phyloP scores from a whole-genome alignment of 2,113 vertebrate species.

The Nothoprocta pentlandii region DNA sequence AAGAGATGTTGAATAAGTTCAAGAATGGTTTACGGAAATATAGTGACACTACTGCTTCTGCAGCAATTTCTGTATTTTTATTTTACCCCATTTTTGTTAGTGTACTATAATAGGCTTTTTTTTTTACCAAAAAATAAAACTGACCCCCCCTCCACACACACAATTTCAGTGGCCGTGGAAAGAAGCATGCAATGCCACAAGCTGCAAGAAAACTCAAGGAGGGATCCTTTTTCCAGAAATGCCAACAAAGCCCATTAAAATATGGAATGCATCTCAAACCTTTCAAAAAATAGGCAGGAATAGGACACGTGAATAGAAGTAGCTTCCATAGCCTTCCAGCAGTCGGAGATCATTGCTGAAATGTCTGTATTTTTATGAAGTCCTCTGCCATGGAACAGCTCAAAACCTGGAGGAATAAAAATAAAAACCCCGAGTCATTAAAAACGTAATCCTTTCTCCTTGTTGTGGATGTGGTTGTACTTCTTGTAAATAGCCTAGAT shows the following conservation, averaged over 20 bases:
- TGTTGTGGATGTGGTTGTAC: background rate
- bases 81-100: background rate
- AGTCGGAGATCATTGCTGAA: background rate
- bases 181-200: background rate
- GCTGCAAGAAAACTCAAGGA: slow-evolving; percentile 31
- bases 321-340: background rate
- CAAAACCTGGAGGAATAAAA: background rate
- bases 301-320: background rate
- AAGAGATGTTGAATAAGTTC: background rate
- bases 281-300: background rate
- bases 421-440: background rate
- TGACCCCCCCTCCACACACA: background rate
- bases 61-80: background rate
- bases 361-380: background rate
- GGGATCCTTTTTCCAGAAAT: background rate
- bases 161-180: background rate
- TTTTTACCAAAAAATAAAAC: background rate
- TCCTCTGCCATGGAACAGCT: background rate
- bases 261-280: background rate
- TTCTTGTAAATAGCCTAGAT: background rate
- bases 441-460: background rate
- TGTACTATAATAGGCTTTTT: background rate
- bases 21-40: background rate
- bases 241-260: background rate
- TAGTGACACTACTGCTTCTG: background rate